Base-by-base conservation (phyloP, 1,140 invertebrate genomes). In the Neoseiulus cucumeris region DNA sequence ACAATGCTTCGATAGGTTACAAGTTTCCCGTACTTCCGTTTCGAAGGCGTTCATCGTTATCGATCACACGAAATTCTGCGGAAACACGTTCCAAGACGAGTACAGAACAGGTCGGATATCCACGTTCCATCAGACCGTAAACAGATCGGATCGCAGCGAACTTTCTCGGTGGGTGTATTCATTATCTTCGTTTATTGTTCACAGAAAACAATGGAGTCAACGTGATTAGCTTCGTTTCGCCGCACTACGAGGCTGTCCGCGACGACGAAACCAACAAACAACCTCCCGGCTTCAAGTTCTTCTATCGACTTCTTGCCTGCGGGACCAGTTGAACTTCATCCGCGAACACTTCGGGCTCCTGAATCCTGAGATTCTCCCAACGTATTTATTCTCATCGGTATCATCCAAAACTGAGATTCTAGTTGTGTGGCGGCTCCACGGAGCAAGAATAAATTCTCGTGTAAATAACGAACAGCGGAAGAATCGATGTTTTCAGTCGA, bases 201-300 rank as follows among this genome's bases (percentile, higher is more conserved):
- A 28, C 22, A 59, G 51, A 59, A 20, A 33, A 59, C 51, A 59
- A 59, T 25, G 51, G 51, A n/a, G 22, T 59, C 14, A 59, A 59
- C 51, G 51, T 33, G 33, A 59, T 59, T 20, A 59, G 25, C 2
- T 59, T 59, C 51, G 51, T 59, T n/a, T 59, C 51, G 22, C 51
- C 51, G 17, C 14, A n/a, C 51, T 59, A 25, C 51, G 51, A 59
- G 9, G 51, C 25, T 14, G 9, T 25, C 9, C 51, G 51, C 22
- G 51, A 59, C 22, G 33, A 59, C 2, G 51, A 59, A 33, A 25
- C 17, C 9, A 25, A 14, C 2, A 33, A 20, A 25, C 51, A 59
- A 25, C 51, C 51, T 14, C 51, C 51, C 14, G 51, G 51, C 22
- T 59, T 59, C 51, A 59, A 59, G 22, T 59, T 59, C 51, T 29